Conservation (phyloP, 2,113 vertebrate species). For the Zosterops hypoxanthus region DNA sequence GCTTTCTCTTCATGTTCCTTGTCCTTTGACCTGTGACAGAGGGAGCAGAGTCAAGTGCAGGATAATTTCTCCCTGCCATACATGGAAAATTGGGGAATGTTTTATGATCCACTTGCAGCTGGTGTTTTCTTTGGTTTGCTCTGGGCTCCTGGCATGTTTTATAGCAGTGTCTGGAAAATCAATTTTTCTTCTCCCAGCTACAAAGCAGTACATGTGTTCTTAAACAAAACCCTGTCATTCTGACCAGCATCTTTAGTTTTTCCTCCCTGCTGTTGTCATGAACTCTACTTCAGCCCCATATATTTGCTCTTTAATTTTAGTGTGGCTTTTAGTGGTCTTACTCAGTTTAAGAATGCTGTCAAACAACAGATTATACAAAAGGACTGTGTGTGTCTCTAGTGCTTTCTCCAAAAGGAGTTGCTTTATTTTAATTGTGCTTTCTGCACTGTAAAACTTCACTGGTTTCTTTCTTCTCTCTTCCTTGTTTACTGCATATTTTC, state of each 20-base stretch:
- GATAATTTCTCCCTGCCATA: background rate
- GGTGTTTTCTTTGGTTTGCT: constrained; percentile 12
- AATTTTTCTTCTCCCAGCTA: constrained; percentile 49
- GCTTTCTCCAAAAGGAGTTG: background rate
- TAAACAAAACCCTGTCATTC: constrained; percentile 26
- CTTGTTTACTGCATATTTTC: background rate
- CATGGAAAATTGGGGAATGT: background rate
- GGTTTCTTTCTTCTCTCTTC: background rate
- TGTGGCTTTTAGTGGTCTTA: background rate
- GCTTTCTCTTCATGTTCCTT: background rate
- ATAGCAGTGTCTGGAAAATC: constrained; percentile 46
- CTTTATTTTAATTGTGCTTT: background rate
- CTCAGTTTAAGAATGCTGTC: constrained; percentile 3
- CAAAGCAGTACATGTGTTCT: background rate
- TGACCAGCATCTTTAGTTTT: background rate
- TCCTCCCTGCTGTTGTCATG: background rate
- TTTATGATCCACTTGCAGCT: background rate
- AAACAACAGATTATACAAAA: background rate
- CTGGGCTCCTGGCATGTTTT: constrained; percentile 32
- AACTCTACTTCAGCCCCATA: background rate
- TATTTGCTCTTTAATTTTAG: constrained; percentile 23
- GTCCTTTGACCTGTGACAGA: background rate
- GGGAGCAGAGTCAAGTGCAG: background rate
- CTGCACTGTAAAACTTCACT: background rate
- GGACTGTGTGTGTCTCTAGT: background rate